Percentiles rank a stretch among this genome's conserved stretches.
Conservation (phyloP, 2,888 invertebrate genomes). For the Meliscaeva auricollis region DNA sequence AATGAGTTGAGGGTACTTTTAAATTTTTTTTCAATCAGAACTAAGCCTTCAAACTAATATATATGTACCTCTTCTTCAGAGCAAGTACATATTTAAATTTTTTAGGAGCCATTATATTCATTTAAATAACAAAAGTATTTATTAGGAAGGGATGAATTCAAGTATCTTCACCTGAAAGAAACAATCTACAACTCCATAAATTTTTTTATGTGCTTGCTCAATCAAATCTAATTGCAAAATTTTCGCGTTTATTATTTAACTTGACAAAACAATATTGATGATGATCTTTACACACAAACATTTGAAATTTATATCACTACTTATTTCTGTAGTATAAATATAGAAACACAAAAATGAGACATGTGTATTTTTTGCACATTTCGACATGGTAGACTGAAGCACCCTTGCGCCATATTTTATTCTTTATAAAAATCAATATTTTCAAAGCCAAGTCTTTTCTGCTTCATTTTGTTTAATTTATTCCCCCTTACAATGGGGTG, state of each 20-base stretch:
- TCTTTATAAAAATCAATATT: conserved; percentile 34
- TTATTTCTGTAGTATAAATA: conserved; percentile 12
- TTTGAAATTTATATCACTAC: conserved; percentile 8
- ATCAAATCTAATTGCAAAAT: not conserved
- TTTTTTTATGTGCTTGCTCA: no score
- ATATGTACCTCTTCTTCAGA: no score
- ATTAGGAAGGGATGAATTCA: no score
- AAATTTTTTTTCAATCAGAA: no score
- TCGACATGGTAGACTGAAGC: conserved; percentile 7
- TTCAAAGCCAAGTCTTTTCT: conserved; percentile 24
- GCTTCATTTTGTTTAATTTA: conserved; percentile 2
- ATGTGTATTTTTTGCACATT: conserved; percentile 13
- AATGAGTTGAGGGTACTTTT: no score
- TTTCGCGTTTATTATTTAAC: not conserved
- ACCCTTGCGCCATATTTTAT: conserved; percentile 35
- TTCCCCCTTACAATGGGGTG: not conserved
- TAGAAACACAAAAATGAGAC: conserved; percentile 16
- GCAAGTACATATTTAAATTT: no score
- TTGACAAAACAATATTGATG: conserved; percentile 18
- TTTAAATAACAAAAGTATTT: no score
- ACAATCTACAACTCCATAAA: no score
- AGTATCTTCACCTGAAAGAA: no score
- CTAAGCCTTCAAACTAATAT: no score
- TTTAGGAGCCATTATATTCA: no score
- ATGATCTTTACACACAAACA: conserved; percentile 21